Evolutionary conservation across 2,888 invertebrate species (phyloP).

Genomic region (Drosophila quasianomalipes): DNA sequence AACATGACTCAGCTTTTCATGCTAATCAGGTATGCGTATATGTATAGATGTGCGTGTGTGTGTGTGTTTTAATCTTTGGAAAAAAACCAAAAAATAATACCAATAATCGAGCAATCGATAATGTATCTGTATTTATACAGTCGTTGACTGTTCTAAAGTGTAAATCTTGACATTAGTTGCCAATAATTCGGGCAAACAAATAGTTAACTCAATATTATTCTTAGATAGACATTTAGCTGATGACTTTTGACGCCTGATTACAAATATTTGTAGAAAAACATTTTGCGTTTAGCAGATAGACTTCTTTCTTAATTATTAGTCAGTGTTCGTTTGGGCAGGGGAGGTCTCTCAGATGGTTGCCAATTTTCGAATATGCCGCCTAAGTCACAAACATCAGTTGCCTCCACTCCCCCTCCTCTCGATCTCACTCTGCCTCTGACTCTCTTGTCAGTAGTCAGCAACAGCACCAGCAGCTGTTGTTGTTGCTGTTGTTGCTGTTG

Average conservation of each 20-base stretch:
- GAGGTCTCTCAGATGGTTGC: background rate
- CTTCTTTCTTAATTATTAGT: background rate
- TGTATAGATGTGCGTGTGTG: background rate
- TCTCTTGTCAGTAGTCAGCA: background rate
- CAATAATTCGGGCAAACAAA: background rate
- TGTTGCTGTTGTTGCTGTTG: constrained; percentile 9
- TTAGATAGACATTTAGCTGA: constrained; percentile 2
- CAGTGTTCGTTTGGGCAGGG: too few relatives aligned
- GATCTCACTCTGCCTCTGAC: too few relatives aligned
- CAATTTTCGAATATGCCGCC: background rate
- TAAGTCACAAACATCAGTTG: constrained; percentile 6
- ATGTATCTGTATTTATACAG: background rate
- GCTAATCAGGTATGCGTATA: background rate
- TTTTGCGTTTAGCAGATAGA: background rate
- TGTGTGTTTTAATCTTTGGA: background rate
- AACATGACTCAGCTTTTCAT: background rate
- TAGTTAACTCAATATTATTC: background rate
- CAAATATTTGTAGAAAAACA: constrained; percentile 11
- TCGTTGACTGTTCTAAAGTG: background rate
- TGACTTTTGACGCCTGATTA: background rate
- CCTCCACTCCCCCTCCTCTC: background rate
- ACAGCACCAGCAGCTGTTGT: background rate
- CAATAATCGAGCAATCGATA: background rate
- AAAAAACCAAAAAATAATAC: background rate
- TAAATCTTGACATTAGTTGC: background rate